Percentiles rank a stretch among this genome's conserved stretches.
phyloP scores from a whole-genome alignment of 2,113 vertebrate genomes.

The Mungos mungo region DNA sequence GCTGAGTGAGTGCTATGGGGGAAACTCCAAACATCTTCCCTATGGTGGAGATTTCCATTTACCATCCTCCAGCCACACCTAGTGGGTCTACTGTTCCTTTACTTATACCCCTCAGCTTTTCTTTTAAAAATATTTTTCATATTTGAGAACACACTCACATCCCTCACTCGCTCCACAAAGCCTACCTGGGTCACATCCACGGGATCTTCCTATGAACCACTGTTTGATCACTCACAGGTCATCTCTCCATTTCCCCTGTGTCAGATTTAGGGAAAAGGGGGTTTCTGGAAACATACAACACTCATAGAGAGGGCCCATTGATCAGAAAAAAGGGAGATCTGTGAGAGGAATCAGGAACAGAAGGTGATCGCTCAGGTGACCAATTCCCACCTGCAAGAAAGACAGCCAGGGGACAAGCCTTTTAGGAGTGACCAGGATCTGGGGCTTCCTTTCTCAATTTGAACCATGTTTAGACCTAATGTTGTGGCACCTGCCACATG shows the following conservation, averaged over 20 bases:
- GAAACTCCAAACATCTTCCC: background rate
- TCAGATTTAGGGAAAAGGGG: background rate
- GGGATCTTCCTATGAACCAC: background rate
- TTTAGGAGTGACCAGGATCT: background rate
- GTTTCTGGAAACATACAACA: background rate
- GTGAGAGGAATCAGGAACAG: background rate
- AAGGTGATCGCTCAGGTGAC: background rate
- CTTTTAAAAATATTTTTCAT: background rate
- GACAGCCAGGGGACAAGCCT: background rate
- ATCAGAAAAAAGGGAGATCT: background rate
- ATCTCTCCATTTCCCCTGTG: background rate
- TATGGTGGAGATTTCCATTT: background rate
- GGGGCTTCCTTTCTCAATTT: background rate
- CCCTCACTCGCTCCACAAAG: background rate
- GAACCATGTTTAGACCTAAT: background rate
- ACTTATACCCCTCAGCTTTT: background rate
- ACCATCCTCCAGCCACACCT: too few species aligned
- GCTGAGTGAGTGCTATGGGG: background rate
- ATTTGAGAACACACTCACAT: background rate
- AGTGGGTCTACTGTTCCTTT: background rate
- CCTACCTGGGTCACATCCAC: background rate
- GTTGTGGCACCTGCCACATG: background rate
- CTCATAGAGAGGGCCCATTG: background rate
- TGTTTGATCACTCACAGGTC: background rate
- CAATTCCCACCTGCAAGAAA: background rate